Percentiles rank a stretch among this genome's conserved stretches.
Evolutionary conservation across 2,113 vertebrate species (phyloP).

Genomic region (Xiphorhynchus elegans): DNA sequence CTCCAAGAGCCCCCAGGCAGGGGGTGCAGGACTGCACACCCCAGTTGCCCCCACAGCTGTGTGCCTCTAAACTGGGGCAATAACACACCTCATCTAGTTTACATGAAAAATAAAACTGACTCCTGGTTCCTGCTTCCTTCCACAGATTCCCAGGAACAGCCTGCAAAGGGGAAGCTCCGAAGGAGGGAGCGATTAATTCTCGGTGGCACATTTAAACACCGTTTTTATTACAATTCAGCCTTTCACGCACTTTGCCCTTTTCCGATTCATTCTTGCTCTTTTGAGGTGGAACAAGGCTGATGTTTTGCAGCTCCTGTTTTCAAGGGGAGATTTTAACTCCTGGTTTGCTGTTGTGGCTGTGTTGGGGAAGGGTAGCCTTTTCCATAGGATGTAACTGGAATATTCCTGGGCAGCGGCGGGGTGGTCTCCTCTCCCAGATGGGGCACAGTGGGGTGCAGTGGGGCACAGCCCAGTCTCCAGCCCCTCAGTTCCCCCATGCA

Average conservation of each 20-base stretch:
- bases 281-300: conserved; percentile 52
- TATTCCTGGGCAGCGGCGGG: background rate
- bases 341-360: background rate
- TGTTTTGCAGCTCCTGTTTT: conserved; percentile 36
- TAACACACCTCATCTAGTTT: background rate
- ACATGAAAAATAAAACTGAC: background rate
- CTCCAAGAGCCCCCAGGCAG: rapidly evolving
- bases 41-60: rapidly evolving
- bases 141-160: background rate
- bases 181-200: conserved; percentile 59
- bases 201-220: conserved; percentile 43
- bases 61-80: background rate
- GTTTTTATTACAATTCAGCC: conserved; percentile 59
- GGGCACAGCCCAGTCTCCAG: background rate
- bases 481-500: rapidly evolving
- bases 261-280: conserved; percentile 66
- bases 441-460: background rate
- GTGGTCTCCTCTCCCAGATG: rapidly evolving
- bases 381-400: background rate
- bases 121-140: background rate
- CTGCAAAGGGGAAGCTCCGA: background rate
- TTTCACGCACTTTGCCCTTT: conserved; percentile 56
- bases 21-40: background rate
- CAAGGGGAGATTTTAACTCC: conserved; percentile 19
- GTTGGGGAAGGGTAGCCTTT: rapidly evolving